Evolutionary conservation across 53 echinoderm and acorn worm genomes (phyloP), one percentile per base, ranked within the genome.

Genomic region (Glandiceps talaboti): DNA sequence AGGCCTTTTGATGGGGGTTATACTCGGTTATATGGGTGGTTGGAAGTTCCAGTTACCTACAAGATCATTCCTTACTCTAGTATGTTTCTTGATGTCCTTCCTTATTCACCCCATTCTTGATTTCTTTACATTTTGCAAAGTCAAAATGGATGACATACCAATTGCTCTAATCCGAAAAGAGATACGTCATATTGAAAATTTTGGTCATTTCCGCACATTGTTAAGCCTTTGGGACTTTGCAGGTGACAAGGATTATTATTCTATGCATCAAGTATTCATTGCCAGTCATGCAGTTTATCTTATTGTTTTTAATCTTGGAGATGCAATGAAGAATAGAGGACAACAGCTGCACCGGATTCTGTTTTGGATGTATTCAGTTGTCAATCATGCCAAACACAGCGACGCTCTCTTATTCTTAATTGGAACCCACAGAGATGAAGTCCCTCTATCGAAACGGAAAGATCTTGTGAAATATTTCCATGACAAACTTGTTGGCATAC

Each of bases 341-440:
- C 83, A 87, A 31, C 64, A 45, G 20, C 20, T 45, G 6, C 76
- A 83, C 14, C 32, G 80, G 14, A 29, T 87, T 31, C 80, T 75
- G 1, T 73, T 83, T 32, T 87, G 87, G 87, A 76, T 87, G 32
- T 76, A 73, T 33, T 33, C 80, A n/a, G 73, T 87, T 1, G 80
- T 80, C 31, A 74, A 80, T 76, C 87, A 87, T 28, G 75, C 87
- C 33, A 80, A 76, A 30, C 76, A 78, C 31, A 74, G 33, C 25
- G 80, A 80, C 30, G 79, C 83, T 45, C 6, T 45, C 64, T 12
- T 45, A 12, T 45, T 45, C 64, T 20, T 45, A 12, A 20, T 45
- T 45, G 64, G 64, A 6, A 45, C 64, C 6, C 64, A 45, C 64
- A 45, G 64, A 20, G 64, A 45, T 45, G 20, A 20, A 12, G 64